phyloP scores from a whole-genome alignment of 2,113 vertebrate species.

The Calidris pygmaea region DNA sequence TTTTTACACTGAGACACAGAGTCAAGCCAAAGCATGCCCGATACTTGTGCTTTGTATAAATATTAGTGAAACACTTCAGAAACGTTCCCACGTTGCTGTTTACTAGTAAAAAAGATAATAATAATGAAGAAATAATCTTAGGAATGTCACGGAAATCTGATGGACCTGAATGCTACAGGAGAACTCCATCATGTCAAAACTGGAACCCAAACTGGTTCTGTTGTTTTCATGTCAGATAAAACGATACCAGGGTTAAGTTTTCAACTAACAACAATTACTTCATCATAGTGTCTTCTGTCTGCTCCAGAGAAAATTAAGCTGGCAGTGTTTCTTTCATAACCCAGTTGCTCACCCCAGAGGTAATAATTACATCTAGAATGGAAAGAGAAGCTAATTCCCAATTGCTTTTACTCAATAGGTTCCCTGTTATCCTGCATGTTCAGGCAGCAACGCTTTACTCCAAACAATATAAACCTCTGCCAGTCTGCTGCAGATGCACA shows the following conservation, averaged over 20 bases:
- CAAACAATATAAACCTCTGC: not conserved
- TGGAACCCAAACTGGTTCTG: not conserved
- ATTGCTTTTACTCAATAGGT: not conserved
- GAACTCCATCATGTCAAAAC: not conserved
- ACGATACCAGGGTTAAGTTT: not conserved
- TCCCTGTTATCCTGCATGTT: not conserved
- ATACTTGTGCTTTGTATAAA: not conserved
- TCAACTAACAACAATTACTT: not conserved
- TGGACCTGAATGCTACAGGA: not conserved
- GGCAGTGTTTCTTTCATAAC: conserved; percentile 15
- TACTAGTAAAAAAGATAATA: not conserved
- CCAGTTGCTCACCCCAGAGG: conserved; percentile 4
- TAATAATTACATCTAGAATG: conserved; percentile 35
- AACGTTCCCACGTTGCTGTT: not conserved
- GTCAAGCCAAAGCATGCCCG: not conserved
- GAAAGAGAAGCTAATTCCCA: conserved; percentile 7
- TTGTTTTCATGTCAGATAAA: not conserved
- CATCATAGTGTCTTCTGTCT: not conserved
- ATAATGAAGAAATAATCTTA: too few relatives aligned
- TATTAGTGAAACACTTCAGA: not conserved
- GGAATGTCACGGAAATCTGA: not conserved
- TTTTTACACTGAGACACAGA: too few relatives aligned
- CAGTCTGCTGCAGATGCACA: not conserved
- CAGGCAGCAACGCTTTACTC: not conserved
- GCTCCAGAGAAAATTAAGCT: conserved; percentile 27